phyloP scores from a whole-genome alignment of 2,113 vertebrate genomes.

The zebrafish (Danio rerio) region GRCz12tu NC_133189.1:44193001-44193500 shows the following conservation, averaged over 20 bases:
- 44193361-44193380: constrained; percentile 70
- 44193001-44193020: no score
- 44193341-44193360: constrained; percentile 41
- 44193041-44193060: no score
- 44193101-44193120: no score
- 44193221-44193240: background rate
- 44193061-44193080: no score
- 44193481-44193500: constrained; percentile 69
- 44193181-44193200: no score
- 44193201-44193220: no score
- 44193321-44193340: constrained; percentile 19
- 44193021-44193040: no score
- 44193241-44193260: background rate
- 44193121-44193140: no score
- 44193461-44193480: constrained; percentile 70
- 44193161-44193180: no score
- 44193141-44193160: no score
- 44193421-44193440: constrained; percentile 66
- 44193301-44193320: constrained; percentile 27
- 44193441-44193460: constrained; percentile 60
- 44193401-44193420: constrained; percentile 67
- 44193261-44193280: background rate
- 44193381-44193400: constrained; percentile 72
- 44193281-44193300: constrained; percentile 38
- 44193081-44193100: no score